These are phyloP conservation scores for Formica exsecta DNA, from an alignment of 1,140 invertebrate species.

Conservation along the genomic window DNA sequence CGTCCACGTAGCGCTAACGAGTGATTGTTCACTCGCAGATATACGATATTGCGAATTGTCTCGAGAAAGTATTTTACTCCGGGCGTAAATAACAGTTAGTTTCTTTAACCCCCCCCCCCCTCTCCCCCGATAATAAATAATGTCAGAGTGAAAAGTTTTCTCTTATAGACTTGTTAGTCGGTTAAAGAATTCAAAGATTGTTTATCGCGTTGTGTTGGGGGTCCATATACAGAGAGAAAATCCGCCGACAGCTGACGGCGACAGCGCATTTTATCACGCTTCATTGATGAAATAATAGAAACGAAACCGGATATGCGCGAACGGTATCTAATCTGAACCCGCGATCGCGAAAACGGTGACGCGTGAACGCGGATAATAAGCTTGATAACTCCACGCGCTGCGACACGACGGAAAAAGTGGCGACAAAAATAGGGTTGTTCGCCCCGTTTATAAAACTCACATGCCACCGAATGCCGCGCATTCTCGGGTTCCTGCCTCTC, in stretches of 20 bases:
- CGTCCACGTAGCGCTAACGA: conserved; percentile 1
- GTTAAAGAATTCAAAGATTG: conserved; percentile 29
- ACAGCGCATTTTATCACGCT: conserved; percentile 65
- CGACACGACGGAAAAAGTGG: not conserved
- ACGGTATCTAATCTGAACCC: conserved; percentile 59
- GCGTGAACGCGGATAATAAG: conserved; percentile 54
- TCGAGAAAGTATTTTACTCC: conserved; percentile 15
- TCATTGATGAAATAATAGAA: conserved; percentile 72
- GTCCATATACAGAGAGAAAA: conserved; percentile 41
- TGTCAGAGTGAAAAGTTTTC: conserved; percentile 15
- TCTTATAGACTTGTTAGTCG: not conserved
- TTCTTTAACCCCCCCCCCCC: not conserved
- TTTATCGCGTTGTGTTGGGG: conserved; percentile 60
- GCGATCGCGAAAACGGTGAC: conserved; percentile 59
- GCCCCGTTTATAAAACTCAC: conserved; percentile 13
- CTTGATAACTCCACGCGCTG: conserved; percentile 24
- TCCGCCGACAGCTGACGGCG: conserved; percentile 24
- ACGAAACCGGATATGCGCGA: conserved; percentile 51
- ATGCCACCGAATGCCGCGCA: conserved; percentile 46
- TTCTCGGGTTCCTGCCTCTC: conserved; percentile 43
- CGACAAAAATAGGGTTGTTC: conserved; percentile 60
- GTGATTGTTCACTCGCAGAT: conserved; percentile 14
- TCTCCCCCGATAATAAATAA: conserved; percentile 26
- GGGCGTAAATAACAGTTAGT: conserved; percentile 31
- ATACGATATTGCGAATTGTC: conserved; percentile 34